A percentile compares a stretch with the other conserved stretches of the same genome.
These are phyloP conservation scores for Temnothorax rugatulus DNA, from an alignment of 2,888 invertebrate genomes.

Conservation along the genomic window DNA sequence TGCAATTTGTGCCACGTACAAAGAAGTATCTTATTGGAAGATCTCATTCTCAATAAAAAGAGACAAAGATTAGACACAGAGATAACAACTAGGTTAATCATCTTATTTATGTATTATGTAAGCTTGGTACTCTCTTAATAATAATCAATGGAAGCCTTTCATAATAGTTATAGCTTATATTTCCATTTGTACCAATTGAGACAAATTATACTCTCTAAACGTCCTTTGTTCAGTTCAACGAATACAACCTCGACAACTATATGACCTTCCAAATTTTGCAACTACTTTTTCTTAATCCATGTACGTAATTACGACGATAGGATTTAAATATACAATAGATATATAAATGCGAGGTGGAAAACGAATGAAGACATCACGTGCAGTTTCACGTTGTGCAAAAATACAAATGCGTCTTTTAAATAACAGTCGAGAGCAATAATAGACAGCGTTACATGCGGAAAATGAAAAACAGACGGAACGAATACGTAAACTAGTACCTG, in stretches of 20 bases:
- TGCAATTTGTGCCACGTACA: background rate
- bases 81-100: background rate
- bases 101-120: background rate
- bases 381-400: constrained; percentile 3
- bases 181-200: background rate
- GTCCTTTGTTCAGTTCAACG: background rate
- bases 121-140: background rate
- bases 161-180: background rate
- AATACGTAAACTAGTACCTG: constrained; percentile 48
- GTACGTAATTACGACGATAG: background rate
- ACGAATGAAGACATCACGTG: background rate
- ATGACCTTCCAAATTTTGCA: background rate
- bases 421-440: constrained; percentile 26
- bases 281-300: background rate
- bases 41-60: background rate
- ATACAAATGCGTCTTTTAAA: constrained; percentile 31
- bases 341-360: background rate
- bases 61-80: background rate
- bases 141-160: background rate
- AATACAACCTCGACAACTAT: background rate
- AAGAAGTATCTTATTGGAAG: background rate
- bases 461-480: constrained; percentile 32
- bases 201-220: background rate
- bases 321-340: background rate
- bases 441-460: constrained; percentile 34